A percentile compares a stretch with the other conserved stretches of the same genome.
phyloP scores from a whole-genome alignment of 2,113 vertebrate species.

The Cavia porcellus region DNA sequence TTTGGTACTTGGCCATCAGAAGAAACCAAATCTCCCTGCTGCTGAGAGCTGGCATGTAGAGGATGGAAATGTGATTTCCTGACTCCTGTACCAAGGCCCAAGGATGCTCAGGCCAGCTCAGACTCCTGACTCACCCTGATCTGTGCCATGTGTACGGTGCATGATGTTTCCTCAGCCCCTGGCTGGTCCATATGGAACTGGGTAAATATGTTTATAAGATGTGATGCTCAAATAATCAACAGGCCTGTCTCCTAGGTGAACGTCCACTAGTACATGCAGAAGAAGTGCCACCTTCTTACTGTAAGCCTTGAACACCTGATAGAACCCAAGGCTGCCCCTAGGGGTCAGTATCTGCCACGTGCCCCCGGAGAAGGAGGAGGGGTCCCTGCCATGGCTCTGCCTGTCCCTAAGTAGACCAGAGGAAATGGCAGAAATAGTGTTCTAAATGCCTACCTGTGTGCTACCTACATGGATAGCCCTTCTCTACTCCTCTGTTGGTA shows the following conservation, averaged over 20 bases:
- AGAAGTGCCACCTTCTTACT: accelerated
- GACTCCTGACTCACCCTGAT: conserved; percentile 71
- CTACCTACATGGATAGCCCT: too few species aligned
- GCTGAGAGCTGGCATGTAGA: conserved; percentile 66
- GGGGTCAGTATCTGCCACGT: accelerated
- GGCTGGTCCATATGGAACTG: background rate
- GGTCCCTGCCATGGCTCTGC: background rate
- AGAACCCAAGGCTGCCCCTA: background rate
- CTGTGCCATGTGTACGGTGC: conserved; percentile 72
- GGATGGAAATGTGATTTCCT: conserved; percentile 51
- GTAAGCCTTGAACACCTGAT: too few species aligned
- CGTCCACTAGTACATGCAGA: background rate
- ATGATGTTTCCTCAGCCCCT: conserved; percentile 68
- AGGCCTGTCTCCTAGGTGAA: background rate
- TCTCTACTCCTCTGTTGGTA: background rate
- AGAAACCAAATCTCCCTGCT: conserved; percentile 9
- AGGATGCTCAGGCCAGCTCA: conserved; percentile 39
- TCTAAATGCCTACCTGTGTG: background rate
- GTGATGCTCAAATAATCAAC: background rate
- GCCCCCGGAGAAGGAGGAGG: too few species aligned
- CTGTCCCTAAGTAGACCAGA: background rate
- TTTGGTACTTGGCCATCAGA: background rate
- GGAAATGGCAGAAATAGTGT: background rate
- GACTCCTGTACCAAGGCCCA: conserved; percentile 60
- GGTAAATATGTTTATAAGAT: background rate